Conservation (phyloP, 1,140 invertebrate genomes). For the Battus philenor region DNA sequence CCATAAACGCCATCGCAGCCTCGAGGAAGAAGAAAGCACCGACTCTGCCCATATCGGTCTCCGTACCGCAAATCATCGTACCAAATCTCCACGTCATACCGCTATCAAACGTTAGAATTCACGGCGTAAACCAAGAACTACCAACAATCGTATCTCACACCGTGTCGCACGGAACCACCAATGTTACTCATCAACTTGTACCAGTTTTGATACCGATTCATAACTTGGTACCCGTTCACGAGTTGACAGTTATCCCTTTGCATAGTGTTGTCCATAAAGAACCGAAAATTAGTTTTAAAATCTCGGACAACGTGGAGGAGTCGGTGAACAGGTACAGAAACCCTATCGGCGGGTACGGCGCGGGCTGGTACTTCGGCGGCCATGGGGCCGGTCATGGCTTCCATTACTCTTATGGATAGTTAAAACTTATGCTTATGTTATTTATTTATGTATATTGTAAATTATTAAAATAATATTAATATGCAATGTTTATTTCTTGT, state of each 20-base stretch:
- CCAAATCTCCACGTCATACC: slow-evolving; percentile 48
- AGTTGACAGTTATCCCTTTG: slow-evolving; percentile 53
- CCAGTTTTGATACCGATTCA: slow-evolving; percentile 19
- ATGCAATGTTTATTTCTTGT: background rate
- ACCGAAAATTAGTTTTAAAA: slow-evolving; percentile 20
- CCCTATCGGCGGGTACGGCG: slow-evolving; percentile 54
- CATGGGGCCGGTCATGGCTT: slow-evolving; percentile 60
- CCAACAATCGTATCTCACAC: slow-evolving; percentile 30
- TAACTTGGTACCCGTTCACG: slow-evolving; percentile 41
- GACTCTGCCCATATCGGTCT: slow-evolving; percentile 29
- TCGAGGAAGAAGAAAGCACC: slow-evolving; percentile 44
- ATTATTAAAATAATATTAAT: slow-evolving; percentile 18
- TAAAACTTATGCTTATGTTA: slow-evolving; percentile 16
- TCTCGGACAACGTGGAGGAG: slow-evolving; percentile 19
- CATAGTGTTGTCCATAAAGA: slow-evolving; percentile 36
- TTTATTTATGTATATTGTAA: slow-evolving; percentile 19
- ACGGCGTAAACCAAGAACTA: slow-evolving; percentile 30
- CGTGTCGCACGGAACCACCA: slow-evolving; percentile 23
- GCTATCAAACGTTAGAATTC: slow-evolving; percentile 25
- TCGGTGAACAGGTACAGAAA: slow-evolving; percentile 40
- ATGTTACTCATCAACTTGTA: slow-evolving; percentile 28
- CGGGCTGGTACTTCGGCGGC: slow-evolving; percentile 51
- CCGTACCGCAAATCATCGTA: slow-evolving; percentile 31
- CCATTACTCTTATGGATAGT: slow-evolving; percentile 47
- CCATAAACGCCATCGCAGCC: slow-evolving; percentile 7